phyloP scores from a whole-genome alignment of 2,113 vertebrate genomes.

The Numenius arquata region DNA sequence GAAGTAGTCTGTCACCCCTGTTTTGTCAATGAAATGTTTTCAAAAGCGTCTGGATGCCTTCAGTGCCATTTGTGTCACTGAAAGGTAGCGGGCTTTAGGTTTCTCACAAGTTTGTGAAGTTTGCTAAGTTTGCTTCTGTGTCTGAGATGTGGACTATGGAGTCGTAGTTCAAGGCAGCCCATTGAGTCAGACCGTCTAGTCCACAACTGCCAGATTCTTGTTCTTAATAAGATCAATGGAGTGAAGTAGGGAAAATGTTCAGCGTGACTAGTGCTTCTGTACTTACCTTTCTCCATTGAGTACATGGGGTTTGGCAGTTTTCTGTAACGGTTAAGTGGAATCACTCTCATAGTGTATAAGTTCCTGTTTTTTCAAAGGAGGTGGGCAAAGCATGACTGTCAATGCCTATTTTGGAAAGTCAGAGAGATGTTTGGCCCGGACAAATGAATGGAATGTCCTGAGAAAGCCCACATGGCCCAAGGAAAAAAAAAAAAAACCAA shows the following conservation, averaged over 20 bases:
- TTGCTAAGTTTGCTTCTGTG: neutral
- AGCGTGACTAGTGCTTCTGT: neutral
- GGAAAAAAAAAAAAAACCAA: neutral
- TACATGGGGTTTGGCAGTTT: neutral
- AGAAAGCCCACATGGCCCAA: neutral
- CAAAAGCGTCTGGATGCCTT: neutral
- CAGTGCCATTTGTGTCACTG: neutral
- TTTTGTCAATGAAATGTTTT: neutral
- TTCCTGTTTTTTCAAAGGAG: neutral
- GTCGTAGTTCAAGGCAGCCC: neutral
- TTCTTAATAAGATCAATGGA: neutral
- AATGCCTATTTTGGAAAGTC: conserved; percentile 27
- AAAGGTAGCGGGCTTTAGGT: neutral
- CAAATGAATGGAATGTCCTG: conserved; percentile 32
- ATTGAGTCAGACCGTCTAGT: neutral
- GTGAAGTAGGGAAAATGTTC: neutral
- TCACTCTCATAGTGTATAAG: neutral
- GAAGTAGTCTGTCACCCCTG: neutral
- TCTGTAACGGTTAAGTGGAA: neutral
- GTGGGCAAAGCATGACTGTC: neutral
- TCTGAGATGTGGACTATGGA: neutral
- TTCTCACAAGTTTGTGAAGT: neutral
- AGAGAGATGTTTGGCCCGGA: neutral
- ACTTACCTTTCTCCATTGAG: neutral
- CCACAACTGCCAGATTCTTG: neutral